Base-by-base conservation (phyloP, 2,113 vertebrate genomes). In the Elgaria multicarinata region DNA sequence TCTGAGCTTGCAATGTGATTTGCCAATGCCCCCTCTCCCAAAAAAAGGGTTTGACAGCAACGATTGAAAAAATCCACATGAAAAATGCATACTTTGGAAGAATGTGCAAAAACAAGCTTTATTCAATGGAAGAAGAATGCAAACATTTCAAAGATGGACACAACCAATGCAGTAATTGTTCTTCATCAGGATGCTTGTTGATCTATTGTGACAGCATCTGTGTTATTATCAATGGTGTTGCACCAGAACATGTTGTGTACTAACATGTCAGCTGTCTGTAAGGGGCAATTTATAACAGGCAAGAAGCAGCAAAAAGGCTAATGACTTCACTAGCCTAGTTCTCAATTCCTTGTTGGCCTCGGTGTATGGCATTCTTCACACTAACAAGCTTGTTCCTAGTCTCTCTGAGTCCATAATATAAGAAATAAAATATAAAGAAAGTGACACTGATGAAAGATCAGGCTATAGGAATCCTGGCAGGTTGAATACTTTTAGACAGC, bases 181-280 rank as follows among this genome's bases (percentile, higher is more conserved):
- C 50, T 80, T 71, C 46, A 67, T 31, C 14, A 71, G 31, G 44
- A 4, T 39, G 83, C 31, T 89, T 58, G 28, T 71, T 69, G 50
- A 31, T 84, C 74, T 2, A 20, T 80, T 85, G 31, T 75, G 58
- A 16, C 46, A 72, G 33, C 31, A 44, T n/a, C 33, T 84, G 22
- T 42, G 55, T 64, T 2, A 64, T 12, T 84, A 89, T 93, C 77
- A 76, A 36, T 72, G 83, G 28, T 93, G 10, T 42, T 74, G 64
- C 39, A 86, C 3, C 0, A 50, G 46, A 5, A 8, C 46, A 50
- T 62, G 14, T 12, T 39, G 14, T 64, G 42, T 74, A 46, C 44
- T 31, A 46, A 31, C 86, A 16, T 81, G 22, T 46, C 33, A 7
- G 84, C 1, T 88, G 6, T 90, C n/a, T 16, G 33, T 88, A 77